These are phyloP conservation scores for Chelonoidis abingdonii DNA, from an alignment of 2,113 vertebrate genomes.

Conservation along the genomic window DNA sequence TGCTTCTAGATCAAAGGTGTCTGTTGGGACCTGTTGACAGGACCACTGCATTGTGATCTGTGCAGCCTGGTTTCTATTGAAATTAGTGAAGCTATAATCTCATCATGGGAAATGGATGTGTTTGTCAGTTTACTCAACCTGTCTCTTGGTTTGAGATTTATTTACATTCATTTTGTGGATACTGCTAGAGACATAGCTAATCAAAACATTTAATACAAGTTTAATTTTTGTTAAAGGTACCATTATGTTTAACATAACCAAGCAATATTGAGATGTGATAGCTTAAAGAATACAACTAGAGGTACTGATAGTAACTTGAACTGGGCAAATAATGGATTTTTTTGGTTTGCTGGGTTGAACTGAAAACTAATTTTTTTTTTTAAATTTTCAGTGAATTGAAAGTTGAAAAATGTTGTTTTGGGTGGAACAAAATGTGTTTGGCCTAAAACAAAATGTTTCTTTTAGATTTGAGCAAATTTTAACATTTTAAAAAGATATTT, in stretches of 20 bases:
- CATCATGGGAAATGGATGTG: background rate
- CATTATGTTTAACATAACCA: background rate
- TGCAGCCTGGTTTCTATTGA: background rate
- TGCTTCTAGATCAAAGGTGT: background rate
- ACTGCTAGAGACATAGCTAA: background rate
- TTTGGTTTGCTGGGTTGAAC: background rate
- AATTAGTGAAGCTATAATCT: background rate
- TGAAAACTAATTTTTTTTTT: background rate
- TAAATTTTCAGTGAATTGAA: background rate
- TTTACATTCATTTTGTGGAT: accelerated
- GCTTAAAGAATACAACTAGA: background rate
- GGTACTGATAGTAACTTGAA: background rate
- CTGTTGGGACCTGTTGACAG: background rate
- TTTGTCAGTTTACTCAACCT: background rate
- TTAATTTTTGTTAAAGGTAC: background rate
- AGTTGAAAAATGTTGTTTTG: background rate
- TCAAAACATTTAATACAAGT: background rate
- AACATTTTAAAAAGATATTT: background rate
- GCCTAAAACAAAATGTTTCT: background rate
- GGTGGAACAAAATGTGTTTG: background rate
- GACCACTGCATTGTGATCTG: background rate
- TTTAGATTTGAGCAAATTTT: background rate
- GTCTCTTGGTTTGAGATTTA: background rate
- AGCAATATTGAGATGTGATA: background rate
- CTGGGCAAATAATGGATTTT: background rate